These are phyloP conservation scores for Rhagonycha lutea DNA, from an alignment of 2,888 invertebrate genomes.

Conservation along the genomic window DNA sequence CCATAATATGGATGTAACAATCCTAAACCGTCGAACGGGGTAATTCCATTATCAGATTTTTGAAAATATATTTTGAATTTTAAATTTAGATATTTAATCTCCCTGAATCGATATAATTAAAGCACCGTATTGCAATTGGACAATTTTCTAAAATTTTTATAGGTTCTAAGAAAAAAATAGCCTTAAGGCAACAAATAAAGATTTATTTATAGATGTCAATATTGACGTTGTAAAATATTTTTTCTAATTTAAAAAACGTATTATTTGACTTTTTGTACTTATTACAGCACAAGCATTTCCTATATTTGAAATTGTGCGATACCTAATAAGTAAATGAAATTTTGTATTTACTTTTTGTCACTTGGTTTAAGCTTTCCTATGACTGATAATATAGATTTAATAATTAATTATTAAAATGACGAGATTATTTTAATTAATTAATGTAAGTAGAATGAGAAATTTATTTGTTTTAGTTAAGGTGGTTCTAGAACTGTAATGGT, in stretches of 20 bases:
- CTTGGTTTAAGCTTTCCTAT: no score
- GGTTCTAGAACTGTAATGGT: neutral
- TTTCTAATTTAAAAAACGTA: neutral
- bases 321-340: no score
- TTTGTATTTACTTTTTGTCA: no score
- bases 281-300: neutral
- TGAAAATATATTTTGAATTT: no score
- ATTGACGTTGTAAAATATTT: neutral
- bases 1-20: no score
- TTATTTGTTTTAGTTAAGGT: neutral
- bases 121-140: neutral
- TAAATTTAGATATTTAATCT: neutral
- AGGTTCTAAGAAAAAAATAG: neutral
- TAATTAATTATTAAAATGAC: neutral
- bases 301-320: no score
- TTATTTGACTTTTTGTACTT: neutral
- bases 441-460: neutral
- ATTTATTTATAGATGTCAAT: neutral
- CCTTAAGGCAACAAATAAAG: neutral
- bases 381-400: neutral
- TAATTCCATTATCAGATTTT: no score
- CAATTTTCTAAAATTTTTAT: neutral
- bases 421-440: neutral
- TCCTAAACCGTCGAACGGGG: no score
- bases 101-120: neutral